These are phyloP conservation scores for Ephydatia muelleri DNA, from an alignment of 37 sponge, comb jelly and placozoan species.

Conservation along the genomic window DNA sequence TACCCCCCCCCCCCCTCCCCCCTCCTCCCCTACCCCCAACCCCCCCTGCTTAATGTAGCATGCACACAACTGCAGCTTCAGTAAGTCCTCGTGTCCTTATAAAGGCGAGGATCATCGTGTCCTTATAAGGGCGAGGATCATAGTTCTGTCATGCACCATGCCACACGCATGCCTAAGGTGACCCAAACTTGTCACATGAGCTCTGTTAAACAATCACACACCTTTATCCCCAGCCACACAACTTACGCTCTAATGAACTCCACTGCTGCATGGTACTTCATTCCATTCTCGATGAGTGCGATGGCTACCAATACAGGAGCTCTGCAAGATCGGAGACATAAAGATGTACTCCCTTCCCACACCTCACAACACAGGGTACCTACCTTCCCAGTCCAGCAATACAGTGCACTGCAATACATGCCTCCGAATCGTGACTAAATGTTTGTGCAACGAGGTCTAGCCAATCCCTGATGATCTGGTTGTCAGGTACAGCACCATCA, in stretches of 20 bases:
- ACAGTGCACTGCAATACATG: slow-evolving; percentile 92
- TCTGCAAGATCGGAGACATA: slow-evolving; percentile 25
- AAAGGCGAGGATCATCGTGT: no score
- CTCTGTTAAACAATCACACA: neutral
- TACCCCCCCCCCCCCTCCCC: no score
- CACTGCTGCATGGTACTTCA: slow-evolving; percentile 93
- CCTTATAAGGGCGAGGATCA: no score
- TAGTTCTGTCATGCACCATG: no score
- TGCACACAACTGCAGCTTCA: no score
- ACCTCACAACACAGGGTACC: neutral
- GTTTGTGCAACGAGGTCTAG: slow-evolving; percentile 69
- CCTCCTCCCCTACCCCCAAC: no score
- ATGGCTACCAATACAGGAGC: slow-evolving; percentile 97
- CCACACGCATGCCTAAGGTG: no score
- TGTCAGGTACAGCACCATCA: slow-evolving; percentile 89
- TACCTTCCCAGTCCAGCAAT: slow-evolving; percentile 96
- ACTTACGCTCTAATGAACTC: slow-evolving; percentile 89
- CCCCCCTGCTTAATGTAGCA: no score
- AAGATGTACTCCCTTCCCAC: neutral
- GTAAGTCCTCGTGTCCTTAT: no score
- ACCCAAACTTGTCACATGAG: no score
- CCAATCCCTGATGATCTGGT: slow-evolving; percentile 76
- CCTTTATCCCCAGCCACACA: neutral
- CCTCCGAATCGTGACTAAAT: slow-evolving; percentile 39
- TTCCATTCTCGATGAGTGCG: slow-evolving; percentile 92